Evolutionary conservation across 2,797 vertebrate species (phyloP), one percentile per base, ranked within the genome.

Genomic region (Tapera naevia): DNA sequence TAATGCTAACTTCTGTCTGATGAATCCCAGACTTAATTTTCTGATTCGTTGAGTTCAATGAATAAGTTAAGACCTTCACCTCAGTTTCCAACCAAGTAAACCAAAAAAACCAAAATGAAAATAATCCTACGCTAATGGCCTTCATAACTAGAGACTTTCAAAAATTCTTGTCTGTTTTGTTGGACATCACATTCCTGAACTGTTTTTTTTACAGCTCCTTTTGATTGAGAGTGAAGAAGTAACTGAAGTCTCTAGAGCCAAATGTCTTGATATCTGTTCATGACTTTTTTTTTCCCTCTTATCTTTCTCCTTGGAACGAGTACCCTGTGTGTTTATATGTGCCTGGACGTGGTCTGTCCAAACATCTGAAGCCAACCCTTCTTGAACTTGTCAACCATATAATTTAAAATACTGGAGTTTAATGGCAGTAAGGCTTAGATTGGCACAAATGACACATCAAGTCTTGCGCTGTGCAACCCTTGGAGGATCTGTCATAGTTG

Each of bases 1-100:
- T 53, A 74, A 66, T n/a, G 9, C 17, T 78, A 33, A 21, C 3
- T 86, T 70, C 30, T 58, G 3, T 46, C 11, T 56, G 48, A 43
- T 1, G 4, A 32, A 11, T 78, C n/a, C 7, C 18, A 62, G 24
- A 56, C 3, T 67, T 64, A 10, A 62, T 71, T 60, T 71, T 17
- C 9, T 60, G 2, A 27, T 84, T 91, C 23, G 71, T 3, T 78
- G 23, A 51, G 9, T 28, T 75, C 45, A 24, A 0, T 32, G 15
- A 79, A 54, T 33, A 88, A 60, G 10, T 41, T 41, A 41, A 41
- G 4, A 25, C 8, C 17, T 41, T 14, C 7, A 4, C 15, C 18
- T 5, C 16, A 4, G 1, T 13, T 37, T 13, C 6, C 1, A 1
- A 65, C 3, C 3, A 17, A 57, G 12, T 57, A 62, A 72, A 7